Evolutionary conservation across 2,113 vertebrate species (phyloP), one percentile per base, ranked within the genome.

Genomic region (Takifugu bimaculatus): DNA sequence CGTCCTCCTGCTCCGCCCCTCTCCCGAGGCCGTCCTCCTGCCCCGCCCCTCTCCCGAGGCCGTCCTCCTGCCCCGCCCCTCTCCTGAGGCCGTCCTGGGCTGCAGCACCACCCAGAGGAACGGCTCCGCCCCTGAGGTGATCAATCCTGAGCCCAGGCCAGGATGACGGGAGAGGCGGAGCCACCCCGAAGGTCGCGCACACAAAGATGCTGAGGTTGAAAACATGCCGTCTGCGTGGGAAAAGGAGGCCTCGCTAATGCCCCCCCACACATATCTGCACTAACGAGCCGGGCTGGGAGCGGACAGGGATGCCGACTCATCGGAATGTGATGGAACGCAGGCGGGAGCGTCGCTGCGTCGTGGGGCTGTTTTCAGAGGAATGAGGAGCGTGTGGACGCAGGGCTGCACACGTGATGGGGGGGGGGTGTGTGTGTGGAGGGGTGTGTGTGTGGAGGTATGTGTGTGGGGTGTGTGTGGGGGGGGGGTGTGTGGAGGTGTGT

Each of bases 111-210:
- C 20, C 20, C 20, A 20, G 20, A 20, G 20, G 20, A 20, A 20
- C 20, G 85, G 55, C 73, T 20, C 62, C 50, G n/a, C 70, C 69
- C 80, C 74, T 73, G 72, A 74, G 74, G 82, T 80, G 80, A 87
- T 87, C 85, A 80, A 81, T 87, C 81, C 78, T 76, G 67, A 68
- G 71, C 74, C 72, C 77, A 80, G 67, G 57, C 32, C 5, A 35
- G 32, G 43, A 26, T 50, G 66, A 44, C 49, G 11, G 13, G 25
- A 61, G 53, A 54, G 72, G 44, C 6, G 50, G 35, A 39, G 57
- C 48, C 9, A 45, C 47, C 0, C 13, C 70, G 62, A 84, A 77
- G 78, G 82, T 86, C 84, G 74, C 68, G 53, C 11, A 26, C 53
- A 55, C 44, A 47, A 27, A 60, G 68, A 61, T 35, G 64, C 64